Percentiles rank a stretch among this genome's conserved stretches.
Conservation (phyloP, 2,113 vertebrate genomes). For the Antennarius striatus region DNA sequence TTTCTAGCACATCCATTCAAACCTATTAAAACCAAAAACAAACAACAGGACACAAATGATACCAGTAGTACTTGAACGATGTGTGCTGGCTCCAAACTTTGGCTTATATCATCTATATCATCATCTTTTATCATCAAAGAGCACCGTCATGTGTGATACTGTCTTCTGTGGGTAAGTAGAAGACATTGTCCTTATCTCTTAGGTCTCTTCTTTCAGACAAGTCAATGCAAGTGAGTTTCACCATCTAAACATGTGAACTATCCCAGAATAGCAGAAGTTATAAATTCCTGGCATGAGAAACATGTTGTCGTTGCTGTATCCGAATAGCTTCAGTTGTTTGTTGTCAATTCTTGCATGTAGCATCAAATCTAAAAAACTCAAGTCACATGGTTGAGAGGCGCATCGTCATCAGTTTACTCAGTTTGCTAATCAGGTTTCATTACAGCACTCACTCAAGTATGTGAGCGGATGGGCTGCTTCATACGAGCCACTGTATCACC, state of each 20-base stretch:
- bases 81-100: neutral
- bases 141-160: neutral
- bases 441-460: neutral
- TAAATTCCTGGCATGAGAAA: constrained; percentile 1
- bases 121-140: too few species aligned
- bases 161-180: neutral
- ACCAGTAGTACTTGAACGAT: neutral
- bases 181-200: neutral
- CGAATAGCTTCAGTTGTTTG: neutral
- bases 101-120: neutral
- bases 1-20: neutral
- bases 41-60: constrained; percentile 2
- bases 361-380: too few species aligned
- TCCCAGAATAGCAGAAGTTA: neutral
- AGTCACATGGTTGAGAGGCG: too few species aligned
- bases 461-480: neutral
- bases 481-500: neutral
- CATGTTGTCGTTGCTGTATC: neutral
- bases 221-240: constrained; percentile 15
- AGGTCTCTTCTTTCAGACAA: constrained; percentile 2
- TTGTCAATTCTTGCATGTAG: neutral
- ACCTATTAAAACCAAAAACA: neutral
- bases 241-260: neutral
- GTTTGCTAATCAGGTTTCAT: too few species aligned
- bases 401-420: neutral